phyloP scores from a whole-genome alignment of 2,113 vertebrate species.

The Arenaria interpres region DNA sequence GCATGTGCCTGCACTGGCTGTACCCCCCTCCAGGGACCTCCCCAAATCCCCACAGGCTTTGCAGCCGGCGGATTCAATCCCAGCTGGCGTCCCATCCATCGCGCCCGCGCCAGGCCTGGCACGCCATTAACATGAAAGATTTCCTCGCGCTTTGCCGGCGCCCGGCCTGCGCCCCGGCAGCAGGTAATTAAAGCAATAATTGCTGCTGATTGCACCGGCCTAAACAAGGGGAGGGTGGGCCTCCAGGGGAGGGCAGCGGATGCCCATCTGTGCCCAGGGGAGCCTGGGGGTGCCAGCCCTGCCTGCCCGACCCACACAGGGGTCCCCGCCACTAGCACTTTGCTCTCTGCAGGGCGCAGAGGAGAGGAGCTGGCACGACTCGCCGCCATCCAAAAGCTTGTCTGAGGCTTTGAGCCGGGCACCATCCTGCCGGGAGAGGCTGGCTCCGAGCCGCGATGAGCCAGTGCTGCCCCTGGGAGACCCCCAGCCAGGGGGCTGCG shows the following conservation, averaged over 20 bases:
- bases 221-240: constrained; percentile 60
- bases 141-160: constrained; percentile 69
- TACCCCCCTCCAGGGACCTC: neutral
- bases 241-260: neutral
- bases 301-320: neutral
- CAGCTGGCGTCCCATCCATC: constrained; percentile 75
- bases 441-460: neutral
- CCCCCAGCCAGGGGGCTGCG: neutral
- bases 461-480: neutral
- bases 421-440: neutral
- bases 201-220: constrained; percentile 75
- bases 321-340: accelerated
- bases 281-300: neutral
- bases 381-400: neutral
- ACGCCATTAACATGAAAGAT: constrained; percentile 76
- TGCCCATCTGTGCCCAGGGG: neutral
- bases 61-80: constrained; percentile 39
- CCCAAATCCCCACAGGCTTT: neutral
- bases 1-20: neutral
- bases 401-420: neutral
- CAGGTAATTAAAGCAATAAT: constrained; percentile 83
- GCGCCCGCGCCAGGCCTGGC: constrained; percentile 66
- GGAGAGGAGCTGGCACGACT: neutral
- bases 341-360: neutral
- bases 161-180: constrained; percentile 68